Evolutionary conservation across 2,113 vertebrate genomes (phyloP).

Genomic region (Macaca mulatta): DNA sequence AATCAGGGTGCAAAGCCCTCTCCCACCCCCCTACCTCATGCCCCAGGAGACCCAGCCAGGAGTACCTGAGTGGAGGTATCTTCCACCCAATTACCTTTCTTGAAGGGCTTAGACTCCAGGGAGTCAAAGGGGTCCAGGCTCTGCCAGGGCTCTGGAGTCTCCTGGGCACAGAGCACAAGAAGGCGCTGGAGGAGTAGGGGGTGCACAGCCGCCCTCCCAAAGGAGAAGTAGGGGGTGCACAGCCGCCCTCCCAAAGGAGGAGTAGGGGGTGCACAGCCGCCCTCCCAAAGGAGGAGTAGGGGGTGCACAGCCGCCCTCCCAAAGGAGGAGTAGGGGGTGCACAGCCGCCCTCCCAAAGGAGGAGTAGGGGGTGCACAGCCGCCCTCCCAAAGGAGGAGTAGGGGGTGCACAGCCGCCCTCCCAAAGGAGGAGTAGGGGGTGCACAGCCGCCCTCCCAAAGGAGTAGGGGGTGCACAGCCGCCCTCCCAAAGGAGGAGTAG

Average conservation of each 20-base stretch:
- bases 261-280: not conserved
- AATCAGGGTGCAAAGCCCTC: too few relatives aligned
- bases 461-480: too few relatives aligned
- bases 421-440: not conserved
- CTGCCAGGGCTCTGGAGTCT: constrained; percentile 85
- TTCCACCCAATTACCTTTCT: constrained; percentile 82
- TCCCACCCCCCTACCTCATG: too few relatives aligned
- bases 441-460: not conserved
- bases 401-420: not conserved
- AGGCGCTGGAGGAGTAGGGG: not conserved
- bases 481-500: not conserved
- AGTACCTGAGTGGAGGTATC: not conserved
- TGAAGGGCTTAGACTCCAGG: constrained; percentile 85
- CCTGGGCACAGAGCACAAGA: constrained; percentile 75
- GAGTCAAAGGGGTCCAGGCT: constrained; percentile 88
- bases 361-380: too few relatives aligned
- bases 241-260: not conserved
- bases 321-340: not conserved
- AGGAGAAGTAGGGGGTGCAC: rapidly evolving
- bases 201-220: not conserved
- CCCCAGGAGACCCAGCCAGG: not conserved
- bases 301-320: not conserved
- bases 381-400: too few relatives aligned
- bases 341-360: too few relatives aligned
- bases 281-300: not conserved